phyloP scores from a whole-genome alignment of 2,797 vertebrate genomes.

The Smutsia temminckii region DNA sequence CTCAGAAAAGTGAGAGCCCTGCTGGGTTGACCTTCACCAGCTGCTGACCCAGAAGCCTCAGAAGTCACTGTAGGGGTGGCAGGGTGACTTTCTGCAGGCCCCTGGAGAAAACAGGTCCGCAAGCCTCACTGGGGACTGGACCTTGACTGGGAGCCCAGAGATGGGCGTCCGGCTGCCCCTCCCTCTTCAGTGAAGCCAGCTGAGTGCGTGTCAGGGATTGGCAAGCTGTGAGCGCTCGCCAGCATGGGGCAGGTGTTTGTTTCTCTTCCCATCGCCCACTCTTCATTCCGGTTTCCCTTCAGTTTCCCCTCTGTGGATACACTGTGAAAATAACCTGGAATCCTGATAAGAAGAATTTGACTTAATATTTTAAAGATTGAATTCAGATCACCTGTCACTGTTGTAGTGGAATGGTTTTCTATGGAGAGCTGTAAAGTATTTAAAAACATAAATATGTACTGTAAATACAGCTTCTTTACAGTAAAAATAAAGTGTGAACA shows the following conservation, averaged over 20 bases:
- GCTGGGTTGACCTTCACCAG: conserved; percentile 52
- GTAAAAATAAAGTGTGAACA: conserved; percentile 83
- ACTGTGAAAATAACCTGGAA: conserved; percentile 75
- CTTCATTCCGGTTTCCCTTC: conserved; percentile 60
- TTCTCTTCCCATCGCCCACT: neutral
- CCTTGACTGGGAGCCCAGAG: neutral
- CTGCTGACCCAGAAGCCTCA: conserved; percentile 68
- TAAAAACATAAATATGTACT: conserved; percentile 85
- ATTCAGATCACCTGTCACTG: conserved; percentile 80
- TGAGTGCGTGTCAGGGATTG: neutral
- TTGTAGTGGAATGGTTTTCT: conserved; percentile 83
- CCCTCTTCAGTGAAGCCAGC: neutral
- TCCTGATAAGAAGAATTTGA: conserved; percentile 69
- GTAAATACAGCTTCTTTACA: conserved; percentile 86
- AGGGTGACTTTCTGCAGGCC: neutral
- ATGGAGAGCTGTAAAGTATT: conserved; percentile 85
- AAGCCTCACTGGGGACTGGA: neutral
- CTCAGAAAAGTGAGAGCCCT: conserved; percentile 56
- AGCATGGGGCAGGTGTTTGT: neutral
- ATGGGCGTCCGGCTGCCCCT: neutral
- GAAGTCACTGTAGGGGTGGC: neutral
- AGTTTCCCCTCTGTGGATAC: conserved; percentile 50
- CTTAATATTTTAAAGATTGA: conserved; percentile 81
- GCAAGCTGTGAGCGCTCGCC: rapidly evolving
- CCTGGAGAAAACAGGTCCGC: neutral